phyloP scores from a whole-genome alignment of 2,113 vertebrate genomes.

The Ctenodactylus gundi region DNA sequence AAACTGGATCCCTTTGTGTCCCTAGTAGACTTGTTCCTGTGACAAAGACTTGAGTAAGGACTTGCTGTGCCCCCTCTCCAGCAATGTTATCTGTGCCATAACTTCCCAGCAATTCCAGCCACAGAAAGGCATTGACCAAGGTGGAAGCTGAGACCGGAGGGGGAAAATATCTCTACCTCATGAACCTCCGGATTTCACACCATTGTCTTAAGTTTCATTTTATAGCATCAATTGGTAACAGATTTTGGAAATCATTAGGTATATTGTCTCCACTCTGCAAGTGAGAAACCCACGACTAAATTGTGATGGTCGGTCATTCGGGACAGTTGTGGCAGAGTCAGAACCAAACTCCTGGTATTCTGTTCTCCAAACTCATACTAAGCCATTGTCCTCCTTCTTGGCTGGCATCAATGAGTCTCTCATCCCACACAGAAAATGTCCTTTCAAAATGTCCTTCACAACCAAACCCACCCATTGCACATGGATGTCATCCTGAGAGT shows the following conservation, averaged over 20 bases:
- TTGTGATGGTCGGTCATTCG: neutral
- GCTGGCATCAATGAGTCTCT: neutral
- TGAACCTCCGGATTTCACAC: neutral
- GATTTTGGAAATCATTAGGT: neutral
- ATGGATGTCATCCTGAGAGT: neutral
- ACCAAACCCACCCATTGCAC: neutral
- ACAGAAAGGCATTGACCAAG: neutral
- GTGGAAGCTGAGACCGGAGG: neutral
- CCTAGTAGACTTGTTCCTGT: conserved; percentile 6
- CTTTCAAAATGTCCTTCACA: neutral
- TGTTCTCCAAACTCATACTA: neutral
- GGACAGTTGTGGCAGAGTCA: neutral
- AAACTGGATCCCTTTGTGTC: neutral
- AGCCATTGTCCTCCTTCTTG: neutral
- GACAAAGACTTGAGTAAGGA: neutral
- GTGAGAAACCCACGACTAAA: neutral
- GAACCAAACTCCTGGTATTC: neutral
- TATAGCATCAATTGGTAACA: neutral
- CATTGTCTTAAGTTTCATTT: neutral
- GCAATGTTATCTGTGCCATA: neutral
- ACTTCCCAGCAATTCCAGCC: neutral
- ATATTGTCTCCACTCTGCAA: neutral
- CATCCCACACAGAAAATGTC: neutral
- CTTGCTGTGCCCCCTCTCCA: neutral
- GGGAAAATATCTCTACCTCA: neutral